A percentile compares a stretch with the other conserved stretches of the same genome.
Conservation (phyloP, 1,140 invertebrate species). For the Cydia pomonella region DNA sequence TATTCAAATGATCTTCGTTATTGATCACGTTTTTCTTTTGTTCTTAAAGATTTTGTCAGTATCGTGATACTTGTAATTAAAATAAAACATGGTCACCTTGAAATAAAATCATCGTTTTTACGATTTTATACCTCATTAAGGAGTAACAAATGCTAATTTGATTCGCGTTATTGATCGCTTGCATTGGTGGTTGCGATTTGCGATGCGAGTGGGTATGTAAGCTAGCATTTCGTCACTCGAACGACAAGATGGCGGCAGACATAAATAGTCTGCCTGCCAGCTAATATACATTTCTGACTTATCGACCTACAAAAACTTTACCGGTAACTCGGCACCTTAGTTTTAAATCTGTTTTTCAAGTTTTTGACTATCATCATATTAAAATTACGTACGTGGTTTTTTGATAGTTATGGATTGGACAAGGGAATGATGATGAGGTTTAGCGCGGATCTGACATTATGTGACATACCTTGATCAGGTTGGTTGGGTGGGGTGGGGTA, state of each 20-base stretch:
- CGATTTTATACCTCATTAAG: conserved; percentile 3
- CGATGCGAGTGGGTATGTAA: conserved; percentile 36
- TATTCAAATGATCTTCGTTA: conserved; percentile 67
- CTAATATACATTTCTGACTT: conserved; percentile 67
- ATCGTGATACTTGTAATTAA: conserved; percentile 15
- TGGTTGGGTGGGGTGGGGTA: too few species aligned
- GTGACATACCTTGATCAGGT: too few species aligned
- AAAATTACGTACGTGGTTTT: not conserved
- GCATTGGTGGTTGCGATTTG: conserved; percentile 21
- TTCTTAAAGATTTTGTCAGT: conserved; percentile 2
- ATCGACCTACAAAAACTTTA: conserved; percentile 63
- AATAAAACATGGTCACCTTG: conserved; percentile 9
- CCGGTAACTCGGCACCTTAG: conserved; percentile 37
- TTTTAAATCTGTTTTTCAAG: not conserved
- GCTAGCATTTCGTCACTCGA: conserved; percentile 63
- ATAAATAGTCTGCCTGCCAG: conserved; percentile 65
- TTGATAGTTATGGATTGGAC: too few species aligned
- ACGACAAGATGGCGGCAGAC: conserved; percentile 73
- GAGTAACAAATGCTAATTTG: conserved; percentile 2
- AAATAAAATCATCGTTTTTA: conserved; percentile 15
- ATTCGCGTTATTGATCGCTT: conserved; percentile 16
- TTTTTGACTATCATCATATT: not conserved
- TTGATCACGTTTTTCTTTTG: conserved; percentile 48
- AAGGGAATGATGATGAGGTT: too few species aligned
- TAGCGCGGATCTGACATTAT: too few species aligned